A percentile compares a stretch with the other conserved stretches of the same genome.
phyloP scores from a whole-genome alignment of 2,888 invertebrate species.

The Pachliopta kotzebuea region DNA sequence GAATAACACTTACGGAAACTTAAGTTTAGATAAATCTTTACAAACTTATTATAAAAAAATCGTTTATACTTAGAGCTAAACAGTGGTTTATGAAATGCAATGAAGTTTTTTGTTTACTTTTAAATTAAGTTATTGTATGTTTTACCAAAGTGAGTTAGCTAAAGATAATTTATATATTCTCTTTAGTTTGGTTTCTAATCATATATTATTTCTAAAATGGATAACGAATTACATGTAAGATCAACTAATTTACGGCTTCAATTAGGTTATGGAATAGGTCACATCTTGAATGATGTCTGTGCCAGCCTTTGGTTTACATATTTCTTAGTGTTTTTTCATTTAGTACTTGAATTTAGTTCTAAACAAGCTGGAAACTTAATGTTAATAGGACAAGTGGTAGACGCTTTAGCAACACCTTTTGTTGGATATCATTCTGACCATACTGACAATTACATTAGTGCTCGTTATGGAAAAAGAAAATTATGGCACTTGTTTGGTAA shows the following conservation, averaged over 20 bases:
- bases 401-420: constrained; percentile 92
- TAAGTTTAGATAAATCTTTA: background rate
- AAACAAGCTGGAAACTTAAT: constrained; percentile 83
- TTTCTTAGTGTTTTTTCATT: constrained; percentile 89
- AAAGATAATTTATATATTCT: background rate
- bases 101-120: background rate
- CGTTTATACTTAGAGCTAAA: background rate
- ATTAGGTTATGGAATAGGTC: constrained; percentile 88
- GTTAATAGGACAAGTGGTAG: constrained; percentile 91
- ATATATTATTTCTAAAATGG: constrained; percentile 50
- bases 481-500: constrained; percentile 94
- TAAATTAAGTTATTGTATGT: background rate
- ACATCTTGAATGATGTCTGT: constrained; percentile 94
- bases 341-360: constrained; percentile 79
- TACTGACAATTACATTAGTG: constrained; percentile 83
- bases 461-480: constrained; percentile 90
- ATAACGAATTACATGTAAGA: constrained; percentile 70
- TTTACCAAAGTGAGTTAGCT: background rate
- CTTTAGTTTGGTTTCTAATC: background rate
- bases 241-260: constrained; percentile 66
- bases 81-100: background rate
- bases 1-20: background rate
- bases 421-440: constrained; percentile 92
- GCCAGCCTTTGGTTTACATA: constrained; percentile 98
- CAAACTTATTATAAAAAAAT: background rate